Evolutionary conservation across 2,797 vertebrate genomes (phyloP), one percentile per base, ranked within the genome.

Genomic region (Danio tinwini): DNA sequence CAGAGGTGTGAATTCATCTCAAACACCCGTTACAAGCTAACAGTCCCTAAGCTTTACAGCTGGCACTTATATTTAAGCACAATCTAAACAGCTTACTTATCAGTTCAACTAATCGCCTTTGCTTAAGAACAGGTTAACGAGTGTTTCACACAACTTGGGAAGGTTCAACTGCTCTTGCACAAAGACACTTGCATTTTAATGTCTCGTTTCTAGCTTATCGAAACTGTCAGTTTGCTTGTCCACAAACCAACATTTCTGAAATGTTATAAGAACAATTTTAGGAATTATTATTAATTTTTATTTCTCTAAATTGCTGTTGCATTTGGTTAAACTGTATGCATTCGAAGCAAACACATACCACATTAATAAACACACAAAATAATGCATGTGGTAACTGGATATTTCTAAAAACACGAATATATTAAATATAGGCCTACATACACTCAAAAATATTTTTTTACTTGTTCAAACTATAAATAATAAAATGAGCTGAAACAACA

Each of bases 1-100:
- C 44, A 45, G 11, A 49, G 42, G 44, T 67, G 64, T 67, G n/a
- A 67, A 67, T 11, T 74, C 14, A 42, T 62, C 21, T 62, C 70
- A 73, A 73, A 73, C 42, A 73, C 7, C 19, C 17, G 68, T 19
- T 55, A 42, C 68, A 44, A 59, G 19, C 29, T 58, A 42, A 47
- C 40, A 29, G 53, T 2, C 17, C 17, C 2, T 44, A 39, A 58
- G 69, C 53, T 58, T 71, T 72, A 56, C 53, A 58, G n/a, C 37
- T 19, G 68, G 39, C 16, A 45, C 5, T 6, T 29, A 70, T 47
- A 44, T 29, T 17, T 16, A 44, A 71, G 40, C 17, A 21, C n/a
- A 56, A 56, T 58, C 68, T 56, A 42, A 55, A 19, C 2, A 44
- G 52, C 9, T 52, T 39, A 69, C 49, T 29, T 69, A 69, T 52